Percentiles rank a stretch among this genome's conserved stretches.
Conservation (phyloP, 2,888 invertebrate species). For the Metalampra italica region DNA sequence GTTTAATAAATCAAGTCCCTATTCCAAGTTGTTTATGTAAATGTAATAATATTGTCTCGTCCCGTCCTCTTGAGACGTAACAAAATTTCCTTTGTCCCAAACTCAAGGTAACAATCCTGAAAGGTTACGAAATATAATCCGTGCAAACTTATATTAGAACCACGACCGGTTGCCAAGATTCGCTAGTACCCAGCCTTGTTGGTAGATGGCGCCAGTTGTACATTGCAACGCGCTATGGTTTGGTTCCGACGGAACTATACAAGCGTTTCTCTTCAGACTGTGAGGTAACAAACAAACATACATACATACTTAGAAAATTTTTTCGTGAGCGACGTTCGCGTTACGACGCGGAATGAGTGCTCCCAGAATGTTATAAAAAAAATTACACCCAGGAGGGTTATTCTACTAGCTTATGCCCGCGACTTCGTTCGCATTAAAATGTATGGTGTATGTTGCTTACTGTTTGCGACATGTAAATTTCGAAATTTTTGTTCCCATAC, state of each 20-base stretch:
- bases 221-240: background rate
- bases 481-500: too few species aligned
- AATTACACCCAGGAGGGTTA: too few species aligned
- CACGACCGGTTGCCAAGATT: background rate
- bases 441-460: too few species aligned
- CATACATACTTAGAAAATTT: constrained; percentile 1
- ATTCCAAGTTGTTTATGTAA: too few species aligned
- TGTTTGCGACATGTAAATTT: too few species aligned
- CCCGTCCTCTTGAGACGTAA: background rate
- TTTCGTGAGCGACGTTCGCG: background rate
- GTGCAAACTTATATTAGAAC: background rate
- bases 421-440: too few species aligned
- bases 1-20: too few species aligned
- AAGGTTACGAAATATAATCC: background rate
- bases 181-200: background rate
- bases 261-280: background rate
- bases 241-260: background rate
- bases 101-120: background rate
- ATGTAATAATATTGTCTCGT: too few species aligned
- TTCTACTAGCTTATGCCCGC: too few species aligned
- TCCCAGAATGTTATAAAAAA: background rate
- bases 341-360: background rate
- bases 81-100: background rate
- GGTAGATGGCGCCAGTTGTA: background rate
- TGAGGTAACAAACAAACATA: background rate